Evolutionary conservation across 2,888 invertebrate genomes (phyloP).

Genomic region (Limnephilus rhombicus): DNA sequence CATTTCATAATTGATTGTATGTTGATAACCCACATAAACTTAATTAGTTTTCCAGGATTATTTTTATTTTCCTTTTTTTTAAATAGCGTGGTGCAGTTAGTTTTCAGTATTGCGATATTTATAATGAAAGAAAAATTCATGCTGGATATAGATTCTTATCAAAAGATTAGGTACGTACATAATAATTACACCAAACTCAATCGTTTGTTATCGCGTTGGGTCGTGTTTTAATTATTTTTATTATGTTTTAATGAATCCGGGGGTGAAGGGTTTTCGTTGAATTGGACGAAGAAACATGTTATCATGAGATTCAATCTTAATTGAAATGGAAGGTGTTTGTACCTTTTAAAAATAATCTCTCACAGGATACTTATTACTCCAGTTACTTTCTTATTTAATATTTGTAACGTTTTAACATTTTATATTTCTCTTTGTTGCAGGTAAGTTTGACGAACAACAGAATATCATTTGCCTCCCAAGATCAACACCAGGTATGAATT

Average conservation of each 20-base stretch:
- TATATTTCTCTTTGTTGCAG: slow-evolving; percentile 51
- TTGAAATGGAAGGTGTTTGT: neutral
- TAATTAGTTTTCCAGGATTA: neutral
- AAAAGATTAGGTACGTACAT: neutral
- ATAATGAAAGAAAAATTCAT: neutral
- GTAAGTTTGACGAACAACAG: slow-evolving; percentile 33
- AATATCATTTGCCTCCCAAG: neutral
- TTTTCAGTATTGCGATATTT: neutral
- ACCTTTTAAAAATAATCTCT: neutral
- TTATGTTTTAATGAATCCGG: neutral
- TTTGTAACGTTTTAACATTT: neutral
- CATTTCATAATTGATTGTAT: neutral
- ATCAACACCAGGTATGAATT: neutral
- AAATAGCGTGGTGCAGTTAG: neutral
- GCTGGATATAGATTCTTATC: neutral
- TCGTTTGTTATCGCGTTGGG: neutral
- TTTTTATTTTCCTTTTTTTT: neutral
- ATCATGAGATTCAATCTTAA: neutral
- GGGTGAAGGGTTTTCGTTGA: neutral
- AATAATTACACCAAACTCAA: neutral
- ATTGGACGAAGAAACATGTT: neutral
- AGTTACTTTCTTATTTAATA: neutral
- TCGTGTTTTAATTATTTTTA: neutral
- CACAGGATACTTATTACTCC: neutral
- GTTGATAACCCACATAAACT: neutral